Conservation (phyloP, 2,888 invertebrate species). For the Lymantria dispar region DNA sequence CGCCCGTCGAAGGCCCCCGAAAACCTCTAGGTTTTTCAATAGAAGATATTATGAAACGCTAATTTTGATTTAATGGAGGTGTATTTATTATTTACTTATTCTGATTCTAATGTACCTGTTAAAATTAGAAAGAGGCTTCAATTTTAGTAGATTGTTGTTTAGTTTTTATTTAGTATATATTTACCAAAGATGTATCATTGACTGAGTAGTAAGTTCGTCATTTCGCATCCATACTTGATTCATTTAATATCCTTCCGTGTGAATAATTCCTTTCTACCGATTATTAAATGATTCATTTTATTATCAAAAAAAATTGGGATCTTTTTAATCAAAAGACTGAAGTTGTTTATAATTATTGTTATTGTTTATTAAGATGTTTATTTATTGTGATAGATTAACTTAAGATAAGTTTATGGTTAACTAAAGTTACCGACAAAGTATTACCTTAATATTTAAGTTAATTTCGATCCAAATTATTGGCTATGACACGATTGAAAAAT, state of each 20-base stretch:
- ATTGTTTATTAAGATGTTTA: conserved; percentile 71
- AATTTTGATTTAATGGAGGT: conserved; percentile 44
- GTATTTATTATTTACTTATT: conserved; percentile 34
- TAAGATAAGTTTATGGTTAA: conserved; percentile 61
- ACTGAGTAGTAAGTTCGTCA: conserved; percentile 44
- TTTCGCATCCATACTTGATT: conserved; percentile 23
- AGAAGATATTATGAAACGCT: conserved; percentile 94
- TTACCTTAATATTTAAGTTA: conserved; percentile 68
- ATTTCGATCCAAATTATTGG: conserved; percentile 63
- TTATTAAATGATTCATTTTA: conserved; percentile 21
- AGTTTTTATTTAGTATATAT: conserved; percentile 37
- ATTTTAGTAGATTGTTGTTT: conserved; percentile 22
- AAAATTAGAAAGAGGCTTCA: conserved; percentile 29
- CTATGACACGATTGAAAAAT: conserved; percentile 59
- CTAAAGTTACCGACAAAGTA: conserved; percentile 80
- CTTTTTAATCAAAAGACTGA: conserved; percentile 71
- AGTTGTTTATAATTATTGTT: conserved; percentile 68
- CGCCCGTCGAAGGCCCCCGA: conserved; percentile 67
- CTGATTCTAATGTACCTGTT: conserved; percentile 30
- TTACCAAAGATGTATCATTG: conserved; percentile 60
- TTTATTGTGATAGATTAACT: conserved; percentile 72
- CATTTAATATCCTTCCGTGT: conserved; percentile 3
- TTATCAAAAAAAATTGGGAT: conserved; percentile 36
- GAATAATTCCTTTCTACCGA: conserved; percentile 13
- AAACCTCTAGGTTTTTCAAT: conserved; percentile 89